These are phyloP conservation scores for Atta texana DNA, from an alignment of 1,140 invertebrate species.

Conservation along the genomic window DNA sequence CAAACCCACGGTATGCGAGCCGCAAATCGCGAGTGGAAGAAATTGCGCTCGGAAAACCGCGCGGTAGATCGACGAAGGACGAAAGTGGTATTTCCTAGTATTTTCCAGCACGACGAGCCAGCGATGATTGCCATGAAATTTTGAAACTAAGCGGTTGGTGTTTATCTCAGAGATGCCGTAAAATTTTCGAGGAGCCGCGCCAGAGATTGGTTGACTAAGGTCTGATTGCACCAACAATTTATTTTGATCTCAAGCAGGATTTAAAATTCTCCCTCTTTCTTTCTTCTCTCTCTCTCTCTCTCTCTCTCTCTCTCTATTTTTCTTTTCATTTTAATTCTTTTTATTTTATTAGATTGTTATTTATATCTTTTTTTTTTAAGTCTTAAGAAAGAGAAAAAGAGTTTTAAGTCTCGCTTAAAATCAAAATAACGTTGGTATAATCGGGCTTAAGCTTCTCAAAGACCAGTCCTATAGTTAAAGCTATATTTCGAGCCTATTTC, in stretches of 20 bases:
- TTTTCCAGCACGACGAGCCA: neutral
- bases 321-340: too few species aligned
- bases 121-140: neutral
- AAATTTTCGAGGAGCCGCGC: neutral
- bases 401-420: too few species aligned
- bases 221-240: too few species aligned
- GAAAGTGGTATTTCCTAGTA: neutral
- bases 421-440: too few species aligned
- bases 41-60: neutral
- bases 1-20: neutral
- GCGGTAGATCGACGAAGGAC: neutral
- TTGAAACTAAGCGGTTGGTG: neutral
- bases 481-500: constrained; percentile 26
- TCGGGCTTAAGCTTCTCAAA: neutral
- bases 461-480: neutral
- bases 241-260: too few species aligned
- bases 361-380: too few species aligned
- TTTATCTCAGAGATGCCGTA: neutral
- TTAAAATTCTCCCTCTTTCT: too few species aligned
- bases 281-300: too few species aligned
- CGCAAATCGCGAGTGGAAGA: neutral
- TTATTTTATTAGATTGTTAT: too few species aligned
- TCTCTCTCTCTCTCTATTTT: too few species aligned
- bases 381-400: too few species aligned
- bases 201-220: too few species aligned